Percentiles rank a stretch among this genome's conserved stretches.
Evolutionary conservation across 1,140 invertebrate species (phyloP).

Genomic region (Drosophila lacteicornis): DNA sequence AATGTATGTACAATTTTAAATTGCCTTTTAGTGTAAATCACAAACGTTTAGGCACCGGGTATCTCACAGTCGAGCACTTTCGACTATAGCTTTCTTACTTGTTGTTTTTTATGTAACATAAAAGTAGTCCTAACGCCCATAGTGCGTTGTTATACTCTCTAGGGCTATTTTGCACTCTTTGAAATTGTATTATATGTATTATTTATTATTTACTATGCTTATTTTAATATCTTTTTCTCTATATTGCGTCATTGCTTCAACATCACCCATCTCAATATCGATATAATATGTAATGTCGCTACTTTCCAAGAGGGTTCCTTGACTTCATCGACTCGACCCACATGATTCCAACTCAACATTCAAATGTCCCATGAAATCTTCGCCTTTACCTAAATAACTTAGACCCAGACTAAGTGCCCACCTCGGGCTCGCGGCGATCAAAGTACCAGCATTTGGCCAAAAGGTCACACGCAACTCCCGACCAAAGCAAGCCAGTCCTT

Average conservation of each 20-base stretch:
- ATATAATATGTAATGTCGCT: neutral
- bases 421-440: slow-evolving; percentile 10
- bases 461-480: slow-evolving; percentile 61
- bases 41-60: too few relatives aligned
- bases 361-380: slow-evolving; percentile 60
- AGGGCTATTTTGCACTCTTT: too few relatives aligned
- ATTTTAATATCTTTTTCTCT: too few relatives aligned
- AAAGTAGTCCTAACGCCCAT: too few relatives aligned
- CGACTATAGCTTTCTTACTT: too few relatives aligned
- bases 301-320: slow-evolving; percentile 13
- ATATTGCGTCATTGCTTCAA: neutral
- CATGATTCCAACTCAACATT: slow-evolving; percentile 32
- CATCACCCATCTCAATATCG: neutral
- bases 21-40: too few relatives aligned
- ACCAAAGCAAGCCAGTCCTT: slow-evolving; percentile 36
- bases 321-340: slow-evolving; percentile 27
- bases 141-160: too few relatives aligned
- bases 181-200: too few relatives aligned
- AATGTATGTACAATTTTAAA: too few relatives aligned
- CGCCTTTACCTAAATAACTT: slow-evolving; percentile 38
- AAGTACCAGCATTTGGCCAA: slow-evolving; percentile 78
- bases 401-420: slow-evolving; percentile 30
- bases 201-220: too few relatives aligned
- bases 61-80: too few relatives aligned
- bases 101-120: too few relatives aligned